A percentile compares a stretch with the other conserved stretches of the same genome.
These are phyloP conservation scores for Coregonus clupeaformis DNA, from an alignment of 2,113 vertebrate genomes.

Conservation along the genomic window DNA sequence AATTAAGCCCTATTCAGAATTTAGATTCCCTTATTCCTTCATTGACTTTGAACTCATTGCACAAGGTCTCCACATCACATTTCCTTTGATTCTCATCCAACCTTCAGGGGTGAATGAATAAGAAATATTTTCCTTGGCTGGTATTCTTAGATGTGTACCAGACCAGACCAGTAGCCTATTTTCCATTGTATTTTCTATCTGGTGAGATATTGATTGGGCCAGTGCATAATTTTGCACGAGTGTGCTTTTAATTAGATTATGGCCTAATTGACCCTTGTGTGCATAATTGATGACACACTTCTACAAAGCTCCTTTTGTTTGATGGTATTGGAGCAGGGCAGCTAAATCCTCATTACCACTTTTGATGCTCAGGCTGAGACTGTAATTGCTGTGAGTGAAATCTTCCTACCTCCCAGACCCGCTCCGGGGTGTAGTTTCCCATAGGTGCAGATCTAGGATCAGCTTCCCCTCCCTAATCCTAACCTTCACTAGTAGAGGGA, in stretches of 20 bases:
- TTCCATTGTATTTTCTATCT: neutral
- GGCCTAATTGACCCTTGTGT: slow-evolving; percentile 6
- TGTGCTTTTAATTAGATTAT: slow-evolving; percentile 16
- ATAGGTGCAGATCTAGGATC: too few relatives aligned
- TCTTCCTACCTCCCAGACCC: slow-evolving; percentile 4
- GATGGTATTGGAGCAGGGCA: slow-evolving; percentile 11
- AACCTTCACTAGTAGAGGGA: neutral
- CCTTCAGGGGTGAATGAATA: neutral
- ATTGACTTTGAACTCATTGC: slow-evolving; percentile 6
- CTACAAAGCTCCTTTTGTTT: slow-evolving; percentile 20
- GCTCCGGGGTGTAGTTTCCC: too few relatives aligned
- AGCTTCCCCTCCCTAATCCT: too few relatives aligned
- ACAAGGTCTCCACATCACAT: slow-evolving; percentile 1
- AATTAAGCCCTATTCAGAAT: neutral
- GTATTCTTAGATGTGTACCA: too few relatives aligned
- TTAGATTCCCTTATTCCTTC: neutral
- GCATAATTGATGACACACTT: slow-evolving; percentile 31
- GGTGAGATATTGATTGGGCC: neutral
- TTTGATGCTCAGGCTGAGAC: slow-evolving; percentile 32
- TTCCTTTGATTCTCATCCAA: slow-evolving; percentile 21
- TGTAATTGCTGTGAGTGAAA: slow-evolving; percentile 37
- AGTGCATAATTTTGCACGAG: neutral
- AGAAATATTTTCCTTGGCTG: neutral
- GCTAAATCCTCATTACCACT: slow-evolving; percentile 28
- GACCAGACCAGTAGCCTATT: neutral